Evolutionary conservation across 2,888 invertebrate species (phyloP).

Genomic region (Dynastes hyllus): DNA sequence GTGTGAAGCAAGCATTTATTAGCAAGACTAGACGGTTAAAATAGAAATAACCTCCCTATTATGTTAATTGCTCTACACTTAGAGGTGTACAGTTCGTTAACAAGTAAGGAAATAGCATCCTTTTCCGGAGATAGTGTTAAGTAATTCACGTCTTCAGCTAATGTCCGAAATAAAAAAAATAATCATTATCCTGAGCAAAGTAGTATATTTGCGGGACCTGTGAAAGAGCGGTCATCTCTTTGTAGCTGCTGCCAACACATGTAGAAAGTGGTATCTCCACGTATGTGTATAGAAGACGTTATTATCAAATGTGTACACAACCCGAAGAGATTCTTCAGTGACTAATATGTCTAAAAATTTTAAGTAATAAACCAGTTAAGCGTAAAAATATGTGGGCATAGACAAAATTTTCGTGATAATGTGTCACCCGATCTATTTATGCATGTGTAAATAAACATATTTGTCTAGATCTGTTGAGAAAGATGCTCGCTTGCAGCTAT

Average conservation of each 20-base stretch:
- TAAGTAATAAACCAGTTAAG: conserved; percentile 34
- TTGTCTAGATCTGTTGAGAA: neutral
- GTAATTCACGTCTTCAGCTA: conserved; percentile 25
- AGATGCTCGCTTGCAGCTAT: too few species aligned
- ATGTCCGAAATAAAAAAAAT: conserved; percentile 20
- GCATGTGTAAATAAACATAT: neutral
- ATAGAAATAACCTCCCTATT: neutral
- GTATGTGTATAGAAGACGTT: neutral
- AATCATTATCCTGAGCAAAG: neutral
- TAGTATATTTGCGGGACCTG: neutral
- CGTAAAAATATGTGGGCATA: conserved; percentile 12
- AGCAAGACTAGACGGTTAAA: neutral
- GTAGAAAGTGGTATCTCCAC: conserved; percentile 23
- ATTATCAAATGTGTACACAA: conserved; percentile 30
- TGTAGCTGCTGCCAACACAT: neutral
- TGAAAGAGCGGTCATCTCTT: neutral
- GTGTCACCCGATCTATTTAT: neutral
- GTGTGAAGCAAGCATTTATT: neutral
- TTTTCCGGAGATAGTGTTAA: conserved; percentile 45
- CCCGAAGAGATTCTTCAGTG: conserved; percentile 20
- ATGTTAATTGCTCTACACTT: neutral
- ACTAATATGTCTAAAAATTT: conserved; percentile 45
- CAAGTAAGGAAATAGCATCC: conserved; percentile 43
- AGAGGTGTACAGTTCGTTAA: neutral
- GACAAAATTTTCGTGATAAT: conserved; percentile 15